Percentiles rank a stretch among this genome's conserved stretches.
Conservation (phyloP, 2,113 vertebrate species). For the Parotia lawesii region DNA sequence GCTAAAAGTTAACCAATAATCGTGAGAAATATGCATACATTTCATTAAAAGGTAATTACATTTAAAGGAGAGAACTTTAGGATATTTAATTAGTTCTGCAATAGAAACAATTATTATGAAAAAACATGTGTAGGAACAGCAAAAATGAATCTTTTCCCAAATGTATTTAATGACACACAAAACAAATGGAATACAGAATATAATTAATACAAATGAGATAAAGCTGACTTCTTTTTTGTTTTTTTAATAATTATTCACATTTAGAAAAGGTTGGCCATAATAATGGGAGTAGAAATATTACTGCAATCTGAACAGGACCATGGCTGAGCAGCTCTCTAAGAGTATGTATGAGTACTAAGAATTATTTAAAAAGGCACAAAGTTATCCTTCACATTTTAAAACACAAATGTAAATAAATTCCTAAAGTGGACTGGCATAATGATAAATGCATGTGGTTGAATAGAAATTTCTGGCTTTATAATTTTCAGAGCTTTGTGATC, state of each 20-base stretch:
- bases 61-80: background rate
- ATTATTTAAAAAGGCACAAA: background rate
- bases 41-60: constrained; percentile 26
- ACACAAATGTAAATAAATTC: background rate
- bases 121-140: background rate
- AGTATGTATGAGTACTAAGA: background rate
- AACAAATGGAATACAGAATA: background rate
- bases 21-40: background rate
- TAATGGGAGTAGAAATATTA: background rate
- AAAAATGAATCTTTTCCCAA: background rate
- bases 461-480: background rate
- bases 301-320: background rate
- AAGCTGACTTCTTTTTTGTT: background rate
- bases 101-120: constrained; percentile 7
- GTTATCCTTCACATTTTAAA: background rate
- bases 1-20: background rate
- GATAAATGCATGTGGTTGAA: background rate
- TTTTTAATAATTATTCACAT: background rate
- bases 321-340: background rate
- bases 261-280: background rate
- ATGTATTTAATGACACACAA: background rate
- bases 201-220: background rate
- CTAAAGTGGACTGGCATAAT: background rate
- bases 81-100: constrained; percentile 28
- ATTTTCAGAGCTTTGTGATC: background rate